Evolutionary conservation across 2,113 vertebrate genomes (phyloP).

Genomic region (Etia nguti): DNA sequence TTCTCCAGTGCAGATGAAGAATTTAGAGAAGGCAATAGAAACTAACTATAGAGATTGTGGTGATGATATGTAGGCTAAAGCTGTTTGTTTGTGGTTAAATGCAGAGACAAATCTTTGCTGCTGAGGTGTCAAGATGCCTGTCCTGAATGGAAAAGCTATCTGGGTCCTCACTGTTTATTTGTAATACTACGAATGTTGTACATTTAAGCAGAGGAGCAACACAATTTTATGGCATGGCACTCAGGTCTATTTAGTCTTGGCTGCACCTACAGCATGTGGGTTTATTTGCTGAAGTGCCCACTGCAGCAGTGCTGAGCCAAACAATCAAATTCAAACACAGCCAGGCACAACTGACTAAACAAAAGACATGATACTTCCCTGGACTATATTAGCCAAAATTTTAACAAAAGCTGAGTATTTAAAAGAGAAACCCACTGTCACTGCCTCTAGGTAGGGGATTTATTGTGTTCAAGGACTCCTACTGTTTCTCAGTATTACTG

Average conservation of each 20-base stretch:
- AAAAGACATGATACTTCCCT: not conserved
- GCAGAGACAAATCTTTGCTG: not conserved
- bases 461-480: not conserved
- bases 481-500: not conserved
- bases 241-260: slow-evolving; percentile 14
- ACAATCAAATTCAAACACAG: slow-evolving; percentile 42
- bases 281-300: slow-evolving; percentile 30
- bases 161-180: not conserved
- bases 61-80: not conserved
- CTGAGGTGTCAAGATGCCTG: not conserved
- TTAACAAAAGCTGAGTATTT: not conserved
- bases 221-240: not conserved
- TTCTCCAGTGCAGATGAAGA: not conserved
- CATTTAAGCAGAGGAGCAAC: not conserved
- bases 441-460: not conserved
- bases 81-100: not conserved
- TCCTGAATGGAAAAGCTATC: not conserved
- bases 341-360: slow-evolving; percentile 13
- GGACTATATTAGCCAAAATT: not conserved
- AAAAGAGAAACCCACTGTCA: not conserved
- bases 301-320: slow-evolving; percentile 22
- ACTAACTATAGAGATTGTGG: not conserved
- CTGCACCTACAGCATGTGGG: not conserved
- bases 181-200: not conserved
- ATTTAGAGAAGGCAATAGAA: not conserved